Evolutionary conservation across 2,113 vertebrate species (phyloP), one percentile per base, ranked within the genome.

Genomic region (Actinemys pallida): DNA sequence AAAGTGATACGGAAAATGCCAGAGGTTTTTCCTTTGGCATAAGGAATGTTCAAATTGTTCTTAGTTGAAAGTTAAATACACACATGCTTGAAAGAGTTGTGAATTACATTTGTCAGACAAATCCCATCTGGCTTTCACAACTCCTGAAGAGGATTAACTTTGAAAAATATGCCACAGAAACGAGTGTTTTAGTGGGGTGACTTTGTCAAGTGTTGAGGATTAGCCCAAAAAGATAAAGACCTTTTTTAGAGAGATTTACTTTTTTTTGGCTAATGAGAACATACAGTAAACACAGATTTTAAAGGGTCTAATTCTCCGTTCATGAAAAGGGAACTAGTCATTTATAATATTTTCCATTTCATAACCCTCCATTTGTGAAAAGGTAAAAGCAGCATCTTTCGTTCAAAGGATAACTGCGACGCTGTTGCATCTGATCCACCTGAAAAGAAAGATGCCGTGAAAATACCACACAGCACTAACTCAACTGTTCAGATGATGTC

Each of bases 401-500:
- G 0, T 50, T 22, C 35, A 1, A 6, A 16, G 90, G 29, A 10
- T 47, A 17, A 8, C 35, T 83, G 56, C 20, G 12, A 2, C 17
- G 82, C 59, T 42, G 0, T 54, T 81, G 50, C 45, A 1, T 45
- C 50, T 31, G 25, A 19, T 25, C 19, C 65, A 9, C 25, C 22
- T 45, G 1, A 1, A 4, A 20, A 0, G 16, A 54, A 45, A 25
- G 72, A 8, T 47, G n/a, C 53, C 39, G 24, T 72, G 92, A 88
- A 75, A 62, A 19, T 4, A 13, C 59, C 10, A 0, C 2, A 79
- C 1, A n/a, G 76, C 42, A 0, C 29, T 27, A 3, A 47, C 0
- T 24, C 13, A 57, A 12, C 72, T 24, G 0, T 2, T 31, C 0
- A 4, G 5, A 19, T 84, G 7, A 0, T 4, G 22, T 22, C 88